Evolutionary conservation across 1,140 invertebrate species (phyloP).

Genomic region (Antheraea mylitta): DNA sequence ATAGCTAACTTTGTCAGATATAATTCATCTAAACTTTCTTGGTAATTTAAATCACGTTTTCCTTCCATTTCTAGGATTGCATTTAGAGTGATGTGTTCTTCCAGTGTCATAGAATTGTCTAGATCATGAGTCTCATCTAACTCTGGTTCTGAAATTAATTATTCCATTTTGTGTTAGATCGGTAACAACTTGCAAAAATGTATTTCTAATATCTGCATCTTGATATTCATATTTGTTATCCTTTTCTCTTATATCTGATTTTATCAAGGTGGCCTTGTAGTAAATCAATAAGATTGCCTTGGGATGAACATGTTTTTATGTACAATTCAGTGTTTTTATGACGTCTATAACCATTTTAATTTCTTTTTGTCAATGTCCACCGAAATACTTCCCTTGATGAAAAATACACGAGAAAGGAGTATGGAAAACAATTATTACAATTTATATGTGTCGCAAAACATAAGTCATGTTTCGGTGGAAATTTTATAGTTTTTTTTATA

Average conservation of each 20-base stretch:
- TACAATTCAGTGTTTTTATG: too few relatives aligned
- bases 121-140: conserved; percentile 33
- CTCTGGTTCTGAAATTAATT: conserved; percentile 43
- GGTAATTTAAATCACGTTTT: conserved; percentile 40
- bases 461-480: too few relatives aligned
- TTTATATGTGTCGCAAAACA: too few relatives aligned
- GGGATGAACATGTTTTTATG: too few relatives aligned
- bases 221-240: not conserved
- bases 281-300: not conserved
- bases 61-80: conserved; percentile 55
- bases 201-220: not conserved
- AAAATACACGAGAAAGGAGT: too few relatives aligned
- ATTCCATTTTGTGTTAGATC: not conserved
- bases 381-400: too few relatives aligned
- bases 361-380: too few relatives aligned
- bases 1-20: conserved; percentile 57
- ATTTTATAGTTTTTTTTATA: too few relatives aligned
- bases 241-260: not conserved
- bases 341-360: too few relatives aligned
- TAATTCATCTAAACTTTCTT: conserved; percentile 54
- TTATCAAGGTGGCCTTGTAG: not conserved
- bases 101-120: conserved; percentile 33
- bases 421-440: too few relatives aligned
- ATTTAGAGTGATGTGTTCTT: conserved; percentile 50
- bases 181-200: too few relatives aligned